Percentiles rank a stretch among this genome's conserved stretches.
Conservation (phyloP, 2,797 vertebrate species). For the Gymnopithys bicolor region DNA sequence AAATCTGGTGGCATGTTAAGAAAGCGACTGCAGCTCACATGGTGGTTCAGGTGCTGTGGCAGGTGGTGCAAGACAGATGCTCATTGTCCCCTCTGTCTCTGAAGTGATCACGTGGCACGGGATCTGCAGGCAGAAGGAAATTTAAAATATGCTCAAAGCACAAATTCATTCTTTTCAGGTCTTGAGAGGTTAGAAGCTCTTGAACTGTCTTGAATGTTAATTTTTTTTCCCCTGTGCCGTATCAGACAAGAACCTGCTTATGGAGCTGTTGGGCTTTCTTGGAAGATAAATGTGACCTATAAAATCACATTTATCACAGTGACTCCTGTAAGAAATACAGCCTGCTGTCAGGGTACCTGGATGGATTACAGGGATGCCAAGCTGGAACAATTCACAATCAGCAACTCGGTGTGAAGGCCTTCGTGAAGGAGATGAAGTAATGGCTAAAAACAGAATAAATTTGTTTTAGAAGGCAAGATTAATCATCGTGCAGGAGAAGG, state of each 20-base stretch:
- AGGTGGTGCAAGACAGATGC: slow-evolving; percentile 34
- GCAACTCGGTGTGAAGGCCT: background rate
- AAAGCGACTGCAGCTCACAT: background rate
- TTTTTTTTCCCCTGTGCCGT: background rate
- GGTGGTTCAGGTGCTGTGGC: background rate
- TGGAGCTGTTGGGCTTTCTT: background rate
- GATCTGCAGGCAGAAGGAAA: background rate
- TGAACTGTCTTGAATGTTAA: background rate
- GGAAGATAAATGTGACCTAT: slow-evolving; percentile 20
- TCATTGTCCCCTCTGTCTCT: background rate
- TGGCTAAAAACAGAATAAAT: slow-evolving; percentile 15
- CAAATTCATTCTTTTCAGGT: background rate
- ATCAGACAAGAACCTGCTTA: background rate
- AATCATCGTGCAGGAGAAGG: background rate
- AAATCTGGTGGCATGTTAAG: background rate
- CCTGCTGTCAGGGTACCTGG: background rate
- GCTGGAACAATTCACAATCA: background rate
- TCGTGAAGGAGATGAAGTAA: background rate
- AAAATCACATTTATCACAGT: background rate
- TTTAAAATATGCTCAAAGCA: background rate
- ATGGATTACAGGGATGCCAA: background rate
- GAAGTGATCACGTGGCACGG: background rate
- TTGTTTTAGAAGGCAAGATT: slow-evolving; percentile 7
- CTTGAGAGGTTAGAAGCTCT: slow-evolving; percentile 1
- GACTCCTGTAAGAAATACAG: background rate